Percentiles rank a stretch among this genome's conserved stretches.
These are phyloP conservation scores for Leptogaster cylindrica DNA, from an alignment of 2,888 invertebrate genomes.

Conservation along the genomic window DNA sequence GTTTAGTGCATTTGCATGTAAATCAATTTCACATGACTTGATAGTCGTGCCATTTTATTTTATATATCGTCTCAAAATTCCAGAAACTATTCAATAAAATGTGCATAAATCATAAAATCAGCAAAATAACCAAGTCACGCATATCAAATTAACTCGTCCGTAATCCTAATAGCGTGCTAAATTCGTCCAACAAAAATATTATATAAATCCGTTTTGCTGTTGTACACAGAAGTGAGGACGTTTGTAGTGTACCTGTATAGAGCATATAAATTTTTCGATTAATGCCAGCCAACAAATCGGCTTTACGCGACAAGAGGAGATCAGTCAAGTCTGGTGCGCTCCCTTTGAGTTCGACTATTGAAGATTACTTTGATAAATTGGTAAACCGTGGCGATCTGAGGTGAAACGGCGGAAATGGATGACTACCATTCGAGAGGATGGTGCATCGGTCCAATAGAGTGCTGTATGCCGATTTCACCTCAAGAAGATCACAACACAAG, in stretches of 20 bases:
- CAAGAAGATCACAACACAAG: not conserved
- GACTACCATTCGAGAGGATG: too few species aligned
- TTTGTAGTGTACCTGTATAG: not conserved
- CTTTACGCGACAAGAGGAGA: not conserved
- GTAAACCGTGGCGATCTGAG: slow-evolving; percentile 35
- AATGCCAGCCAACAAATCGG: slow-evolving; percentile 21
- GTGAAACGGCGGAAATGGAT: not conserved
- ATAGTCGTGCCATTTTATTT: too few species aligned
- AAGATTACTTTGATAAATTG: slow-evolving; percentile 33
- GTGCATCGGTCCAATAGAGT: not conserved
- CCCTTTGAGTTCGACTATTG: slow-evolving; percentile 16
- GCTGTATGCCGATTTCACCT: not conserved
- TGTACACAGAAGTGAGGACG: slow-evolving; percentile 37
- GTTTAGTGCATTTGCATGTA: too few species aligned
- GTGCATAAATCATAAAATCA: slow-evolving; percentile 41
- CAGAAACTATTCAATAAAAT: not conserved
- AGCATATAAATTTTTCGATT: slow-evolving; percentile 36
- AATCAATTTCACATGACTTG: too few species aligned
- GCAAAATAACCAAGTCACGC: slow-evolving; percentile 41
- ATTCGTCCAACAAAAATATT: not conserved
- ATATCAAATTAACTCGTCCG: slow-evolving; percentile 42
- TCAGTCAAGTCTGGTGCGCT: slow-evolving; percentile 14
- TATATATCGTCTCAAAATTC: not conserved
- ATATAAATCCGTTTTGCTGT: too few species aligned
- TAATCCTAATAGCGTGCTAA: slow-evolving; percentile 34